Percentiles rank a stretch among this genome's conserved stretches.
Evolutionary conservation across 2,888 invertebrate genomes (phyloP).

Genomic region (Dermolepida albohirtum): DNA sequence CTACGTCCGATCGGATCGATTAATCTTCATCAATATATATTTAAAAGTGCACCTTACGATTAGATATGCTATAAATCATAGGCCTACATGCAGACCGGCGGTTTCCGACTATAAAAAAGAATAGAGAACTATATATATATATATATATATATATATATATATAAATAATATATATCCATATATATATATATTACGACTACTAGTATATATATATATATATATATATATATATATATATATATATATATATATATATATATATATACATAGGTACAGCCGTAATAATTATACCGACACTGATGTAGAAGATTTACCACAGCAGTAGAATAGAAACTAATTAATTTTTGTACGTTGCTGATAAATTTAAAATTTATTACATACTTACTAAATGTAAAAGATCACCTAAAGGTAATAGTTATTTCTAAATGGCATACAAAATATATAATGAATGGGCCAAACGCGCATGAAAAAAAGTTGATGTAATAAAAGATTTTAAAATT

Average conservation of each 20-base stretch:
- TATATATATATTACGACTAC: constrained; percentile 30
- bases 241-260: constrained; percentile 7
- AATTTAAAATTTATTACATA: constrained; percentile 29
- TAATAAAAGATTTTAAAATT: no score
- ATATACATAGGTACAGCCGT: constrained; percentile 2
- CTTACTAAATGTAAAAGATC: constrained; percentile 15
- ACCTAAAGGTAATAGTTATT: neutral
- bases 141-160: no score
- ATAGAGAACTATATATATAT: constrained; percentile 22
- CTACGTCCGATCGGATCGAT: constrained; percentile 40
- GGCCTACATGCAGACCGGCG: constrained; percentile 25
- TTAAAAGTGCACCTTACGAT: constrained; percentile 42
- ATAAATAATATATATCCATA: constrained; percentile 36
- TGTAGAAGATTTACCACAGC: constrained; percentile 8
- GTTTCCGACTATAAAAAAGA: constrained; percentile 35
- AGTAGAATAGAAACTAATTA: constrained; percentile 35
- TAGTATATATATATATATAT: constrained; percentile 18
- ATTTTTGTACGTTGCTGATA: constrained; percentile 34
- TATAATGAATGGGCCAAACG: no score
- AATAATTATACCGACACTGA: constrained; percentile 24
- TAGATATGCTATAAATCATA: constrained; percentile 42
- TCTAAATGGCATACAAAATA: neutral
- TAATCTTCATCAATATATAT: constrained; percentile 46
- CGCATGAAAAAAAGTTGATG: constrained; percentile 3
- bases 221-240: constrained; percentile 4